A percentile compares a stretch with the other conserved stretches of the same genome.
Evolutionary conservation across 2,888 invertebrate species (phyloP).

Genomic region (Thecophora atra): DNA sequence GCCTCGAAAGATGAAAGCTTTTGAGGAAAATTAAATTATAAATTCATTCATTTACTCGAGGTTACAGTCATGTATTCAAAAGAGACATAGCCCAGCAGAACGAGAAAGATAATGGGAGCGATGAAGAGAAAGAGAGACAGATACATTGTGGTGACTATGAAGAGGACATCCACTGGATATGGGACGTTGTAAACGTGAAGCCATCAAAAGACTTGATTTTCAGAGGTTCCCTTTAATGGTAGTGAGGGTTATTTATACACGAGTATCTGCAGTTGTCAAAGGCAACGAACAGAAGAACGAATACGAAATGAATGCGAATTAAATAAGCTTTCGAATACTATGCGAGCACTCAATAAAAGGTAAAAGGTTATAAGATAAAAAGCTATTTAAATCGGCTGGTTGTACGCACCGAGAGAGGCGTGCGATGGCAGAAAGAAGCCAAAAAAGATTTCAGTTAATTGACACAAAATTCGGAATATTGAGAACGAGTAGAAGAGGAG

Average conservation of each 20-base stretch:
- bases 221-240: constrained; percentile 11
- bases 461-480: too few species aligned
- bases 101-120: not conserved
- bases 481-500: too few species aligned
- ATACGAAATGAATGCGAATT: too few species aligned
- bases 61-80: not conserved
- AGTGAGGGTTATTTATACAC: not conserved
- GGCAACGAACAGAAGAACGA: too few species aligned
- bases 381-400: not conserved
- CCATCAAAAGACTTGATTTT: not conserved
- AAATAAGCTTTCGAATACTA: not conserved
- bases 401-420: too few species aligned
- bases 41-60: constrained; percentile 23
- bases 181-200: too few species aligned
- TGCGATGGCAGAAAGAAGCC: too few species aligned
- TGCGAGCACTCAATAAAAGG: not conserved
- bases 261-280: too few species aligned
- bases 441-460: too few species aligned
- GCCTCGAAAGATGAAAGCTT: constrained; percentile 22
- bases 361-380: not conserved
- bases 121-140: not conserved
- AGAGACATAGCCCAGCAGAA: too few species aligned
- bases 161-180: too few species aligned
- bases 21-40: constrained; percentile 37
- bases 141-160: not conserved